Conservation (phyloP, 2,113 vertebrate species). For the Ramphastos sulfuratus region DNA sequence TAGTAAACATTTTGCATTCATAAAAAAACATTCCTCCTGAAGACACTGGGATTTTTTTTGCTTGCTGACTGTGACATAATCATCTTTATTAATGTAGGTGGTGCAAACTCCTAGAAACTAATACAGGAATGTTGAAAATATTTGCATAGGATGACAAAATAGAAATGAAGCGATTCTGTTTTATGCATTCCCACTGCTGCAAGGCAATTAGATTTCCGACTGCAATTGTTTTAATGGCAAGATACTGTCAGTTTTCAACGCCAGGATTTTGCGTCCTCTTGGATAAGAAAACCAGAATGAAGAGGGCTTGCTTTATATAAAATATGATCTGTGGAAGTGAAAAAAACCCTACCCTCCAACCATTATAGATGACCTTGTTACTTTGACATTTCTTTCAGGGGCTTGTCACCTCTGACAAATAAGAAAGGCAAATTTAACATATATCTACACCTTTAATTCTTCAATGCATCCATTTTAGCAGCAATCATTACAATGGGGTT, state of each 20-base stretch:
- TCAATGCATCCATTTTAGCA: not conserved
- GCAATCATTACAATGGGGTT: constrained; percentile 14
- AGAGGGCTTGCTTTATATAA: not conserved
- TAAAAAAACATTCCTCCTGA: not conserved
- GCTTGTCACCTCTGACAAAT: not conserved
- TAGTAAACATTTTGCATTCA: not conserved
- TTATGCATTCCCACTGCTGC: not conserved
- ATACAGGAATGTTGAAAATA: not conserved
- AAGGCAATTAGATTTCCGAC: not conserved
- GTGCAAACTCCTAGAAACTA: not conserved
- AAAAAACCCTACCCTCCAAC: not conserved
- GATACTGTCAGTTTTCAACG: not conserved
- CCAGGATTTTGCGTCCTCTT: not conserved
- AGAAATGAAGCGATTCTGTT: not conserved
- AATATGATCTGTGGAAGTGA: not conserved
- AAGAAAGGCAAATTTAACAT: not conserved
- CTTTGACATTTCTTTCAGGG: not conserved
- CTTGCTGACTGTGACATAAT: not conserved
- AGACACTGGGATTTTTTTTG: not conserved
- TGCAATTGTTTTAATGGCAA: not conserved
- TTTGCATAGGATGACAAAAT: not conserved
- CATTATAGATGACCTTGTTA: not conserved
- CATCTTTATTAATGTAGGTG: not conserved
- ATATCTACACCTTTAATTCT: not conserved
- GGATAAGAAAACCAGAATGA: not conserved